phyloP scores from a whole-genome alignment of 2,113 vertebrate genomes.

The Hippopotamus amphibius region DNA sequence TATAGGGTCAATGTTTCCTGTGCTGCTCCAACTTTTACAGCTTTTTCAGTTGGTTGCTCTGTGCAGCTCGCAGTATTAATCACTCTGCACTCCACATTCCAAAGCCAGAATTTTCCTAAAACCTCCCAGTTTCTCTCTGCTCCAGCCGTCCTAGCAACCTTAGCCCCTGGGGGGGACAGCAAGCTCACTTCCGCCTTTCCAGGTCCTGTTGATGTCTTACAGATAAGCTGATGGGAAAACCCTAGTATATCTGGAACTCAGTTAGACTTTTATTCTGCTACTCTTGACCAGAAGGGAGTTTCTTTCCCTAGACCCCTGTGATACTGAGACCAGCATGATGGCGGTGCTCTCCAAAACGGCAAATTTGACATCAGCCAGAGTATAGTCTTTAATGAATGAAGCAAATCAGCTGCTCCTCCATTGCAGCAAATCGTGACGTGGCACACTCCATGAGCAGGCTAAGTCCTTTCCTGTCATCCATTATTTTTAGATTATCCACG shows the following conservation, averaged over 20 bases:
- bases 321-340: background rate
- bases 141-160: background rate
- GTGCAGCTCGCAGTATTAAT: background rate
- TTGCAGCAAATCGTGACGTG: background rate
- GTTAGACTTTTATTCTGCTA: background rate
- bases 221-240: background rate
- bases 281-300: background rate
- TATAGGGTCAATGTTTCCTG: constrained; percentile 8
- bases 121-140: background rate
- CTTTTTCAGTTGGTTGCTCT: constrained; percentile 32
- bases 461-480: background rate
- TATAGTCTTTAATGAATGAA: background rate
- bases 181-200: background rate
- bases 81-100: background rate
- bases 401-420: background rate
- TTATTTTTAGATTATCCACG: constrained; percentile 57
- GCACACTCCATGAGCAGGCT: background rate
- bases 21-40: constrained; percentile 46
- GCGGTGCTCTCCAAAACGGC: background rate
- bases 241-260: background rate
- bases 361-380: background rate
- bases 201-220: background rate
- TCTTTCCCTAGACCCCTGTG: background rate
- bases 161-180: background rate
- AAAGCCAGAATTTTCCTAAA: constrained; percentile 50